A percentile compares a stretch with the other conserved stretches of the same genome.
Evolutionary conservation across 2,888 invertebrate species (phyloP).

Genomic region (Amblyteles armatorius): DNA sequence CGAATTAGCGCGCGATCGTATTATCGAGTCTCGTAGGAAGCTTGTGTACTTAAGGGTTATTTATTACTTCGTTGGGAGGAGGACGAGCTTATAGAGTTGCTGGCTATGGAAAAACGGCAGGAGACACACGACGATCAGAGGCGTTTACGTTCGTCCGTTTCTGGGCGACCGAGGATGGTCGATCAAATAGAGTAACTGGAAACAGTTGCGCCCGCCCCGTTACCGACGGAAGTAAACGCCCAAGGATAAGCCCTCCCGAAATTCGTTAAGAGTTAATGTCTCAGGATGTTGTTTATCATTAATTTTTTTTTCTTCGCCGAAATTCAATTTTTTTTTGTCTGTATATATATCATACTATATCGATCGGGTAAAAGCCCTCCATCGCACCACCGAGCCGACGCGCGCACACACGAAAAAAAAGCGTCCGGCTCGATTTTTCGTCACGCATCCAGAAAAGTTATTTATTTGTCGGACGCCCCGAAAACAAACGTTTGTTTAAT

Average conservation of each 20-base stretch:
- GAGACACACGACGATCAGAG: constrained; percentile 22
- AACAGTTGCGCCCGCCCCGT: not conserved
- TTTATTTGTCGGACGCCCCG: constrained; percentile 59
- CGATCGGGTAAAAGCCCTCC: not conserved
- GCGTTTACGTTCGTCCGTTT: not conserved
- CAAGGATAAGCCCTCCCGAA: constrained; percentile 60
- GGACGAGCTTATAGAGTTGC: constrained; percentile 73
- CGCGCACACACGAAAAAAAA: not conserved
- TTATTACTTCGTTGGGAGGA: constrained; percentile 70
- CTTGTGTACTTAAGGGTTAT: constrained; percentile 50
- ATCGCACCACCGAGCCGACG: not conserved
- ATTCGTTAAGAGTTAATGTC: constrained; percentile 73
- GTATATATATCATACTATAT: constrained; percentile 60
- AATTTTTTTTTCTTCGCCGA: constrained; percentile 29
- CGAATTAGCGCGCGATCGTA: constrained; percentile 28
- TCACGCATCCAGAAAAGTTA: constrained; percentile 50
- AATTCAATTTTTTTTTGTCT: constrained; percentile 55
- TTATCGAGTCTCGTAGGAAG: constrained; percentile 44
- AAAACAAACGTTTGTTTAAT: not conserved
- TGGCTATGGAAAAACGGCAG: constrained; percentile 40
- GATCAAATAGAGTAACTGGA: not conserved
- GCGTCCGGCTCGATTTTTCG: constrained; percentile 6
- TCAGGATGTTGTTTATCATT: constrained; percentile 72
- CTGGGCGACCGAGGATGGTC: not conserved
- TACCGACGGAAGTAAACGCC: not conserved